Evolutionary conservation across 1,140 invertebrate genomes (phyloP).

Genomic region (Aphaenogaster rudis): DNA sequence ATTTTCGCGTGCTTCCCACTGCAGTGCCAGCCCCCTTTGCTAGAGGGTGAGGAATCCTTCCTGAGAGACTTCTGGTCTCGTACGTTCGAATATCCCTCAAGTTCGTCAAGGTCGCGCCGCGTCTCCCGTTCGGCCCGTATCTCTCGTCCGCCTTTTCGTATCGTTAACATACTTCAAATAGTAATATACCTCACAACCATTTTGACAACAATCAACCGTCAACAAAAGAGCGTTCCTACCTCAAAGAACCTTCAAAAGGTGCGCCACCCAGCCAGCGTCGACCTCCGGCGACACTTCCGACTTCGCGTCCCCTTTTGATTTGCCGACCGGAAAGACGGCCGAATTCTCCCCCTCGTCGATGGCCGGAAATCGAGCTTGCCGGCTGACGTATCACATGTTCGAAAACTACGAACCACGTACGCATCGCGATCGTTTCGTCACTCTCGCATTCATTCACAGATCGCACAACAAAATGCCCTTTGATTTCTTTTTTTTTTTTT

Average conservation of each 20-base stretch:
- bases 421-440: constrained; percentile 36
- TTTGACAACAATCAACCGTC: constrained; percentile 86
- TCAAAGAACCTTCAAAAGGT: constrained; percentile 84
- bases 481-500: constrained; percentile 18
- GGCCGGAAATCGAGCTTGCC: constrained; percentile 69
- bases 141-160: constrained; percentile 55
- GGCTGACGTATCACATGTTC: constrained; percentile 84
- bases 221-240: constrained; percentile 83
- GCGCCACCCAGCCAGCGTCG: constrained; percentile 75
- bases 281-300: constrained; percentile 53
- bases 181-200: constrained; percentile 86
- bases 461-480: constrained; percentile 63
- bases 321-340: constrained; percentile 16
- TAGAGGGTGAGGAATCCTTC: neutral
- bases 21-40: neutral
- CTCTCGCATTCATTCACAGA: constrained; percentile 53
- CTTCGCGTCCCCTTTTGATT: neutral
- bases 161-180: constrained; percentile 83
- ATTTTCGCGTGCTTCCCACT: neutral
- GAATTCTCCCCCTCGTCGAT: constrained; percentile 22
- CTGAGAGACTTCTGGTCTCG: neutral
- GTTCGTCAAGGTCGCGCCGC: constrained; percentile 17
- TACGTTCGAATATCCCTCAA: neutral
- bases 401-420: constrained; percentile 81
- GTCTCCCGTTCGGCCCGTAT: constrained; percentile 45